phyloP scores from a whole-genome alignment of 2,113 vertebrate species.

The Dasyornis broadbenti region DNA sequence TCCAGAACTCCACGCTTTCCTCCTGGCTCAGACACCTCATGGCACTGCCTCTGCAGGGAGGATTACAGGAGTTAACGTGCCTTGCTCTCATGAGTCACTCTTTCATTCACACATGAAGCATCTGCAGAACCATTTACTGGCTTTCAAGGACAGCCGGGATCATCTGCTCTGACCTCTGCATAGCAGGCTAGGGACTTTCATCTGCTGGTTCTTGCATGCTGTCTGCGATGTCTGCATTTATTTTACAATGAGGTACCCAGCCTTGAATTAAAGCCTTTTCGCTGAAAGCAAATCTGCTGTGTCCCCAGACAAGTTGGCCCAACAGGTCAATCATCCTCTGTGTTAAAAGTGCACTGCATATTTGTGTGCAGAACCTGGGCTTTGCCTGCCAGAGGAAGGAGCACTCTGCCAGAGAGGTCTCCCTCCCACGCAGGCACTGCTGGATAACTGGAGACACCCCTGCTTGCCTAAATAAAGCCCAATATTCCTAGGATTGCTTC shows the following conservation, averaged over 20 bases:
- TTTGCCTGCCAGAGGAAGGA: slow-evolving; percentile 4
- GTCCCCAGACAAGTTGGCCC: background rate
- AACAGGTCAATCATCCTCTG: background rate
- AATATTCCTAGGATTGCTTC: background rate
- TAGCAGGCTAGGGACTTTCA: background rate
- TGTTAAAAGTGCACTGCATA: background rate
- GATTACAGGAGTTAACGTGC: background rate
- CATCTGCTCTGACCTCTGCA: background rate
- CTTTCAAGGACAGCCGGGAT: background rate
- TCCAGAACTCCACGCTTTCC: background rate
- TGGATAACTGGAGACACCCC: background rate
- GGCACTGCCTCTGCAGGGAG: background rate
- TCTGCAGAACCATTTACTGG: background rate
- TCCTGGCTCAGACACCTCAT: background rate
- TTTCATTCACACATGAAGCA: background rate
- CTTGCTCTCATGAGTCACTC: background rate
- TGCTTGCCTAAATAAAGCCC: background rate
- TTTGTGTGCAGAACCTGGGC: background rate
- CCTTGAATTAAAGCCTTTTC: background rate
- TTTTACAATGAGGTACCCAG: background rate
- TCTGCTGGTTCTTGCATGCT: background rate
- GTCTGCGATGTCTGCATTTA: background rate
- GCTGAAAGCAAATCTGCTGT: background rate
- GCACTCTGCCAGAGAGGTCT: background rate
- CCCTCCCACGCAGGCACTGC: background rate